Percentiles rank a stretch among this genome's conserved stretches.
These are phyloP conservation scores for Formicarius rufipectus DNA, from an alignment of 2,113 vertebrate species.

Conservation along the genomic window DNA sequence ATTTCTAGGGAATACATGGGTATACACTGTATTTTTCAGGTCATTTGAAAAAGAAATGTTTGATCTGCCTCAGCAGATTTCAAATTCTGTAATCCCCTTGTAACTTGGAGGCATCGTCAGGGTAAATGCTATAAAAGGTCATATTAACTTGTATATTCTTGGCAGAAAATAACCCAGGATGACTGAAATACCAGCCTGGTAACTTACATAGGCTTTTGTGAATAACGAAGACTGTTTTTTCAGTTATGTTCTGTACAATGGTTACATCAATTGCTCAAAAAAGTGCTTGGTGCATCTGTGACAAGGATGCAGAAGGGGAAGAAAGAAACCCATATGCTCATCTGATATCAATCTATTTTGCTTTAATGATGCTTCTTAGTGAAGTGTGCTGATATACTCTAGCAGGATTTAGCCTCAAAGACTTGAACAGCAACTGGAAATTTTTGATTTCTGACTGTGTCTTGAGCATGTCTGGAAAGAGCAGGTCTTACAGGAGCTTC, in stretches of 20 bases:
- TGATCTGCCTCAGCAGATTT: not conserved
- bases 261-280: not conserved
- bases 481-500: accelerated
- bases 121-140: not conserved
- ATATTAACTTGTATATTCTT: not conserved
- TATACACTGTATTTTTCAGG: not conserved
- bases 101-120: not conserved
- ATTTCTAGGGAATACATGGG: not conserved
- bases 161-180: not conserved
- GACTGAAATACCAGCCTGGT: not conserved
- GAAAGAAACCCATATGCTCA: not conserved
- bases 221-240: not conserved
- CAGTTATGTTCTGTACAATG: not conserved
- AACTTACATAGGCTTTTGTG: not conserved
- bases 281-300: not conserved
- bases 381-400: not conserved
- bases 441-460: not conserved
- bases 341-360: not conserved
- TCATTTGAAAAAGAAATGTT: not conserved
- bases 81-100: not conserved
- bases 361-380: not conserved
- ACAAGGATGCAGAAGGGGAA: not conserved
- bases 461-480: not conserved
- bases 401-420: not conserved
- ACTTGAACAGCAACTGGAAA: not conserved